Base-by-base conservation (phyloP, 1,140 invertebrate species). In the Battus philenor region DNA sequence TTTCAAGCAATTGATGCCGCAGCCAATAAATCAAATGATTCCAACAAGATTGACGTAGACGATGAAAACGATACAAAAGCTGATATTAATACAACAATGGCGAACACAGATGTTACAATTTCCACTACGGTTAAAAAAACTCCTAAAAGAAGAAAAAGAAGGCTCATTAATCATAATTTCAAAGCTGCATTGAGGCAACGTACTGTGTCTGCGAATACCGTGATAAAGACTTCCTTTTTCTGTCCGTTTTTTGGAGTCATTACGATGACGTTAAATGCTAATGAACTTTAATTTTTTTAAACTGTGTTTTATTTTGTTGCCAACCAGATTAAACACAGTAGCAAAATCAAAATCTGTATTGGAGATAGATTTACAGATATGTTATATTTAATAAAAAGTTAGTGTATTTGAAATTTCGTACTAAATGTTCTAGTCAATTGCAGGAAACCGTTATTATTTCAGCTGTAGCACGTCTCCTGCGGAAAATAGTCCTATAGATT, bases 181-280 rank as follows among this genome's bases (percentile, higher is more conserved):
- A 41, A 13, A 26, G 24, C 38, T 8, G 12, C 17, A 11, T n/a
- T 60, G 24, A 64, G 55, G 47, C 12, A 43, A 39, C 24, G 27
- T 5, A 10, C 15, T 34, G 7, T 44, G n/a, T n/a, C n/a, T n/a
- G n/a, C 32, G 4, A 50, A 39, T 26, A 59, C 47, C n/a, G 41
- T 71, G 10, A 57, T 59, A 6, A 59, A 47, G 24, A 81, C 77
- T 0, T 64, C 74, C 3, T 78, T 81, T 33, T 81, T 68, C 32
- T 81, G 77, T 39, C 77, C 77, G 1, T 74, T 68, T 32, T 67
- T 81, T 36, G 77, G 77, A 6, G 47, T 72, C 2, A 58, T 81
- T 5, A 67, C 60, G n/a, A 71, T 81, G 70, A 45, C 61, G 8
- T 20, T 67, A 2, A 61, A n/a, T n/a, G n/a, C n/a, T n/a, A n/a